These are phyloP conservation scores for Ascidia mentula DNA, from an alignment of 23 tunicate species.

Conservation along the genomic window DNA sequence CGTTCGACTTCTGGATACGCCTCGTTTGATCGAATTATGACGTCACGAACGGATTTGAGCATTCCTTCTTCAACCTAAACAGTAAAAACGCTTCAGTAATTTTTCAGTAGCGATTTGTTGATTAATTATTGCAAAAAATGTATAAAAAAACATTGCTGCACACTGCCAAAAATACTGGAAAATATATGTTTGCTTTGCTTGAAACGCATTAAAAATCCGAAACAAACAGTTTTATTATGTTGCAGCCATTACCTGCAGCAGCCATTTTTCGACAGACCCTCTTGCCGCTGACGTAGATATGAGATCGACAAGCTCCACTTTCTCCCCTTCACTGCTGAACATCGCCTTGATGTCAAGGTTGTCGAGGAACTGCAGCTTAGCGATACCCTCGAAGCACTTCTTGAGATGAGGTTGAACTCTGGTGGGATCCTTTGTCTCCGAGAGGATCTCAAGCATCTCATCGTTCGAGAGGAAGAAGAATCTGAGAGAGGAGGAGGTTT, in stretches of 20 bases:
- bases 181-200: no score
- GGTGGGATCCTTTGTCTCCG: conserved; percentile 98
- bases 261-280: conserved; percentile 98
- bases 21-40: conserved; percentile 82
- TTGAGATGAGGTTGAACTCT: conserved; percentile 99
- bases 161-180: no score
- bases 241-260: conserved; percentile 89
- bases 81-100: not conserved
- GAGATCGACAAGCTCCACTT: conserved; percentile 75
- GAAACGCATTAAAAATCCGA: not conserved
- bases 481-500: conserved; percentile 29
- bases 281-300: conserved; percentile 97
- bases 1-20: conserved; percentile 72
- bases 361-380: conserved; percentile 88
- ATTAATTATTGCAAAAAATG: no score
- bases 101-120: no score
- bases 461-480: conserved; percentile 98
- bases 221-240: not conserved
- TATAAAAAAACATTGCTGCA: no score
- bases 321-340: conserved; percentile 94
- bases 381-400: conserved; percentile 99
- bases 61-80: conserved; percentile 88
- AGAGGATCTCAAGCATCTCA: conserved; percentile 97
- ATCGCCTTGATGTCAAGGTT: conserved; percentile 97
- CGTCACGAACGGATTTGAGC: conserved; percentile 89